These are phyloP conservation scores for Magallana gigas DNA, from an alignment of 1,140 invertebrate genomes.

Conservation along the genomic window DNA sequence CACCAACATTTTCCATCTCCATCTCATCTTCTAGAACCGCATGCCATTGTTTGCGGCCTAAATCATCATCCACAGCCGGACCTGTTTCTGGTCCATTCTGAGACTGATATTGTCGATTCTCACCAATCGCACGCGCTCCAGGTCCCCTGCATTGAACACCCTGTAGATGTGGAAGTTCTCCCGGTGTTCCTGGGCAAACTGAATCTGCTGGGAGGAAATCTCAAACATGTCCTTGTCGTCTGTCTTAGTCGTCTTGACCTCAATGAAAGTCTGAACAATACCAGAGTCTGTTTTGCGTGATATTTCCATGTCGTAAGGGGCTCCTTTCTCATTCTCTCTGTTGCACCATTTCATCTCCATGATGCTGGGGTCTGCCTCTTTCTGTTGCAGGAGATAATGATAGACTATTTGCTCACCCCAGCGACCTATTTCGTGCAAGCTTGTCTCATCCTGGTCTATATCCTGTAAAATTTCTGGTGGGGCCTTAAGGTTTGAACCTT, in stretches of 20 bases:
- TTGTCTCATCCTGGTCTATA: constrained; percentile 26
- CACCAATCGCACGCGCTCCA: constrained; percentile 64
- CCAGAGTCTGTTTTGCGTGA: constrained; percentile 40
- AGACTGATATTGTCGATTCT: constrained; percentile 68
- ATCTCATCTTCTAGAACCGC: no score
- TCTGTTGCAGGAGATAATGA: constrained; percentile 69
- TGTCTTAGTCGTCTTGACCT: constrained; percentile 72
- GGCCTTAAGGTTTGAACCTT: constrained; percentile 53
- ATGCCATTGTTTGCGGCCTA: constrained; percentile 41
- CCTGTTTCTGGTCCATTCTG: constrained; percentile 65
- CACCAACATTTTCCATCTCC: no score
- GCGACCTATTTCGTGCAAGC: constrained; percentile 60
- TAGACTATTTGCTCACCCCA: constrained; percentile 74
- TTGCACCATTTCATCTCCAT: constrained; percentile 68
- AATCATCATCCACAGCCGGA: constrained; percentile 72
- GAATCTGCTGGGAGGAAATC: constrained; percentile 71
- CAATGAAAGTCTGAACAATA: constrained; percentile 53
- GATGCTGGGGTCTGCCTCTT: constrained; percentile 57
- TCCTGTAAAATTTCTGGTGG: constrained; percentile 40
- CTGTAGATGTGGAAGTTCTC: constrained; percentile 74
- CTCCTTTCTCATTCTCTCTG: constrained; percentile 63
- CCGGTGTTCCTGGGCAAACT: constrained; percentile 72
- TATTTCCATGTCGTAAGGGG: constrained; percentile 74
- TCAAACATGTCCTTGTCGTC: constrained; percentile 73
- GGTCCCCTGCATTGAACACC: constrained; percentile 71